Evolutionary conservation across 1,140 invertebrate genomes (phyloP).

Genomic region (Magallana gigas): DNA sequence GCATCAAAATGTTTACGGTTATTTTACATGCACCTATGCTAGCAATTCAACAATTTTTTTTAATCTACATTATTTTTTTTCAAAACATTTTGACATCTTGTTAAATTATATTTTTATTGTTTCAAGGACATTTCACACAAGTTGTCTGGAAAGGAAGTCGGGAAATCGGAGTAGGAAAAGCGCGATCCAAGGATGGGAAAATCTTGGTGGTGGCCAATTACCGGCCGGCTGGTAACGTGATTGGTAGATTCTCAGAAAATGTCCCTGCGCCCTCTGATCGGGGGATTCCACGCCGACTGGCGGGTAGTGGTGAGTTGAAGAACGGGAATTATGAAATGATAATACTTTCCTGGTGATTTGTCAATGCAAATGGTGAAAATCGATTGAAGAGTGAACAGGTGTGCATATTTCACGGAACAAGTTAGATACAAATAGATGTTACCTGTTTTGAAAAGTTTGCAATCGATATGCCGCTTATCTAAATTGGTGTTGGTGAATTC

Average conservation of each 20-base stretch:
- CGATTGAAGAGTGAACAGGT: background rate
- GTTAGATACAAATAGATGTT: too few species aligned
- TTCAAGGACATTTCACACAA: constrained; percentile 72
- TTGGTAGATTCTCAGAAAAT: constrained; percentile 84
- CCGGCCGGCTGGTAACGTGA: constrained; percentile 89
- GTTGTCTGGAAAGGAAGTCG: constrained; percentile 85
- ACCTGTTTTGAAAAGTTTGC: too few species aligned
- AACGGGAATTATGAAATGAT: background rate
- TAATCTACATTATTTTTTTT: too few species aligned
- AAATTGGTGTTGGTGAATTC: too few species aligned
- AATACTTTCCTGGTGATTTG: background rate
- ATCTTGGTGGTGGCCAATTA: constrained; percentile 92
- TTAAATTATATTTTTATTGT: background rate
- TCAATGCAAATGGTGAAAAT: background rate
- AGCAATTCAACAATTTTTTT: too few species aligned
- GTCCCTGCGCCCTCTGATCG: constrained; percentile 42
- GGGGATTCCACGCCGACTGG: background rate
- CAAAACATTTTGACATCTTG: too few species aligned
- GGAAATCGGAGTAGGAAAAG: constrained; percentile 88
- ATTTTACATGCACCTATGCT: too few species aligned
- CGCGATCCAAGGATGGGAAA: constrained; percentile 82
- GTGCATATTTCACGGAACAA: background rate
- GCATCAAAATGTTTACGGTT: too few species aligned
- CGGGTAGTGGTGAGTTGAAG: background rate
- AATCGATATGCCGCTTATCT: too few species aligned